Evolutionary conservation across 2,113 vertebrate genomes (phyloP), one percentile per base, ranked within the genome.

Genomic region (Coreoperca whiteheadi): DNA sequence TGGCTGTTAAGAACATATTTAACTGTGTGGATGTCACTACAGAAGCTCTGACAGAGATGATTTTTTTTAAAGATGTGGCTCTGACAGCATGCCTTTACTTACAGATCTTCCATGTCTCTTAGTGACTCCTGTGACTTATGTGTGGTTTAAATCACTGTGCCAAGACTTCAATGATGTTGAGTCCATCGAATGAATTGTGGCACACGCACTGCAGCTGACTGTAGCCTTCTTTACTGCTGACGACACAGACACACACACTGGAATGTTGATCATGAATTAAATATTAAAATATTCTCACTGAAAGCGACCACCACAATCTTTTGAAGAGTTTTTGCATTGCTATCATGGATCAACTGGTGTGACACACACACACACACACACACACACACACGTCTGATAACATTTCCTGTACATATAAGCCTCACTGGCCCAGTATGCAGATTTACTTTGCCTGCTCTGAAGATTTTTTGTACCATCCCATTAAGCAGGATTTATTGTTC

Each of bases 401-500:
- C 63, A 61, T 59, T 81, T 83, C 86, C 79, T 74, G 60, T 84
- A 70, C 76, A 88, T 90, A 66, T 79, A 76, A 78, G 81, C 74
- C 75, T 90, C 78, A 84, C 69, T 85, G 86, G 78, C 74, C 30
- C 64, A 78, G 75, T 81, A 87, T 91, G 82, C 89, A 91, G 87
- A 93, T 88, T 89, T 81, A 92, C 91, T 88, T 88, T 90, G 87
- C 84, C 21, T n/a, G 76, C 86, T 81, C 90, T 84, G 81, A 85
- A 84, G 67, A 83, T 87, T 88, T 92, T 89, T 88, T 88, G 88
- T 90, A 90, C 84, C 84, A 84, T 95, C 80, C 92, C 94, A 94
- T 95, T 95, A 93, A 89, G 79, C 89, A 89, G 88, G 92, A 95
- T 94, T 94, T 93, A 92, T 92, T 86, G 89, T 92, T 87, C 85